Evolutionary conservation across 2,113 vertebrate genomes (phyloP).

Genomic region (Macrotus californicus): DNA sequence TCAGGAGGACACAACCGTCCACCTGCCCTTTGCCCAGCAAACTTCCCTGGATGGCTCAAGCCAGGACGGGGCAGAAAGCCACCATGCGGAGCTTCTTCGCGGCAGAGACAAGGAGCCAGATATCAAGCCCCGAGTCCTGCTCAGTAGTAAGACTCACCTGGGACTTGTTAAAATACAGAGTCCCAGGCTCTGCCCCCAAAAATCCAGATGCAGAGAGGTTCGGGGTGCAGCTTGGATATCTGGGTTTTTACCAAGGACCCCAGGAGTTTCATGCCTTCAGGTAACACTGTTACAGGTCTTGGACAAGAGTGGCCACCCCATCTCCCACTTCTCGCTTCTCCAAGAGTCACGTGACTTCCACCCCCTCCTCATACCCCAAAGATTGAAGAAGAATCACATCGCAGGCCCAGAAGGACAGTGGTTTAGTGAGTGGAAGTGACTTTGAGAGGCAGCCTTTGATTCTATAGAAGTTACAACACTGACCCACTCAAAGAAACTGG

Average conservation of each 20-base stretch:
- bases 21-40: neutral
- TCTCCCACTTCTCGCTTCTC: neutral
- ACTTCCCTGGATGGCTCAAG: neutral
- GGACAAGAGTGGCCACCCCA: neutral
- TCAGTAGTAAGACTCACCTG: neutral
- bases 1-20: neutral
- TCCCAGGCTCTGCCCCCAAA: neutral
- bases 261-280: neutral
- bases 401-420: no score
- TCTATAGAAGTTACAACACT: neutral
- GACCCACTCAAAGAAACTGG: neutral
- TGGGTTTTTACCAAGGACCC: neutral
- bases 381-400: neutral
- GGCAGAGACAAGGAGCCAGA: neutral
- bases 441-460: neutral
- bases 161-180: neutral
- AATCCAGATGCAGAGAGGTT: neutral
- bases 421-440: neutral
- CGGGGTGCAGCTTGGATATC: neutral
- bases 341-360: neutral
- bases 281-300: neutral
- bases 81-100: neutral
- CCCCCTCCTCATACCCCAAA: neutral
- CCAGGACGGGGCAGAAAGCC: neutral
- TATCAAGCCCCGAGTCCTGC: no score